Evolutionary conservation across 2,797 vertebrate species (phyloP).

Genomic region (Threskiornis aethiopicus): DNA sequence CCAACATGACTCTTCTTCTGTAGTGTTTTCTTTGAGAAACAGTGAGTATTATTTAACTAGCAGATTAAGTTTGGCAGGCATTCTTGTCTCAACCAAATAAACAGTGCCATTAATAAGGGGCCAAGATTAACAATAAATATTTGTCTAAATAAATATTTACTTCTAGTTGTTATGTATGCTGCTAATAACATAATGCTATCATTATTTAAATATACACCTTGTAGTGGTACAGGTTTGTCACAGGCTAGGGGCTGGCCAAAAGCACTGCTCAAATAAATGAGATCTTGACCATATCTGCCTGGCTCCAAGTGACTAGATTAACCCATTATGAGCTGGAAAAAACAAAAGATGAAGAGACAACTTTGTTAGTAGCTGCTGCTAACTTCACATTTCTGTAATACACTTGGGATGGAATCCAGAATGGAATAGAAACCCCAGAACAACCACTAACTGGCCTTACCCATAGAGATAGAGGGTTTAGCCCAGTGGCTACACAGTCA

Average conservation of each 20-base stretch:
- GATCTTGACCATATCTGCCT: not conserved
- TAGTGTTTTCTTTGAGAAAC: not conserved
- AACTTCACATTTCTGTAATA: not conserved
- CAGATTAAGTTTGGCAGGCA: not conserved
- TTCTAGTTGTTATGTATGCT: not conserved
- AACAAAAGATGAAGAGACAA: not conserved
- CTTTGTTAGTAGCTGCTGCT: not conserved
- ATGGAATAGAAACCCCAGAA: not conserved
- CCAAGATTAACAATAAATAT: not conserved
- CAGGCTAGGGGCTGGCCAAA: not conserved
- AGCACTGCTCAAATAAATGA: not conserved
- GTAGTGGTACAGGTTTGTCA: not conserved
- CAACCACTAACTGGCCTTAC: not conserved
- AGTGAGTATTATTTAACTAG: not conserved
- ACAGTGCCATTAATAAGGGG: not conserved
- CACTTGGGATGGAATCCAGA: not conserved
- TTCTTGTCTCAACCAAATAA: not conserved
- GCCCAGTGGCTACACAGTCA: fast-evolving
- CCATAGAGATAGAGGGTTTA: not conserved
- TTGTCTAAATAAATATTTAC: not conserved
- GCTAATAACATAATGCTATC: not conserved
- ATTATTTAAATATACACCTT: not conserved
- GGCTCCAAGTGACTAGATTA: not conserved
- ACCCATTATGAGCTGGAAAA: not conserved
- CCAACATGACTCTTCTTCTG: not conserved